Evolutionary conservation across 2,797 vertebrate genomes (phyloP).

Genomic region (Pteronotus mesoamericanus): DNA sequence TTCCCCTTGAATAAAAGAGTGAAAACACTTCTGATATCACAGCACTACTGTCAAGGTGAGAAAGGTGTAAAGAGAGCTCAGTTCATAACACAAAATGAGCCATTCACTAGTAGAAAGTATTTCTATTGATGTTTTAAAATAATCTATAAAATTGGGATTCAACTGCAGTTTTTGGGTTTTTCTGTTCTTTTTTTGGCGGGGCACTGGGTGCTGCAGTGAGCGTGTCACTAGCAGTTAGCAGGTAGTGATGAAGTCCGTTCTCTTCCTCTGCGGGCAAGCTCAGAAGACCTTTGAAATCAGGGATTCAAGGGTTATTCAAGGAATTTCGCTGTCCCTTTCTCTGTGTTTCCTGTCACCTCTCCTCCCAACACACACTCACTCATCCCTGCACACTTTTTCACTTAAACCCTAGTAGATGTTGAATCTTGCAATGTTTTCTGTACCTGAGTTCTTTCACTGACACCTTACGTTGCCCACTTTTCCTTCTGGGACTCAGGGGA

Average conservation of each 20-base stretch:
- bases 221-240: neutral
- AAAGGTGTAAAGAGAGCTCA: neutral
- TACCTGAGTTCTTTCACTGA: constrained; percentile 55
- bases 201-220: neutral
- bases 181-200: neutral
- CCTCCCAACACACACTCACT: neutral
- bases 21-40: accelerated
- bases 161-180: too few relatives aligned
- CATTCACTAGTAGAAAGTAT: neutral
- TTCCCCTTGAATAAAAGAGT: neutral
- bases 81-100: neutral
- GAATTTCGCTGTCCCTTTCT: neutral
- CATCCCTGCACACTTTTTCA: neutral
- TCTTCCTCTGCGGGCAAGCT: neutral
- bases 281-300: neutral
- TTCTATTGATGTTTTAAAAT: neutral
- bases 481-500: neutral
- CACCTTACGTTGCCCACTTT: constrained; percentile 10
- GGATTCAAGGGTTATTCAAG: neutral
- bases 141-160: neutral
- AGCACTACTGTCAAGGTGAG: neutral
- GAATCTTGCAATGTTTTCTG: neutral
- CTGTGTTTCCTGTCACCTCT: neutral
- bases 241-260: accelerated
- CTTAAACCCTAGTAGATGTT: neutral